phyloP scores from a whole-genome alignment of 2,797 vertebrate genomes.

The Siniperca undulata region DNA sequence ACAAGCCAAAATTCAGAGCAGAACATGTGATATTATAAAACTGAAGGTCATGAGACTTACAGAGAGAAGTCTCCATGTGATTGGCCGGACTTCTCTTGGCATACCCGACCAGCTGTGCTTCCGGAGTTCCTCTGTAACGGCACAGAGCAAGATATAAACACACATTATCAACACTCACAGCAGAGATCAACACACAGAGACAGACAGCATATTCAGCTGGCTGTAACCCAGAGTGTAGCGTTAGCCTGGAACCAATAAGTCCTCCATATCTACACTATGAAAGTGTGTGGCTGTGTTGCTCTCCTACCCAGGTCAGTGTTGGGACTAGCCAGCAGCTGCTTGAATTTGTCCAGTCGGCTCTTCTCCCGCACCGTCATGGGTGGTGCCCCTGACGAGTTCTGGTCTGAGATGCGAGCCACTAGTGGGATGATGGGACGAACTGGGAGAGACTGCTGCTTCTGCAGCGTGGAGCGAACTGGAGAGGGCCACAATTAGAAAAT shows the following conservation, averaged over 20 bases:
- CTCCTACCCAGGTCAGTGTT: conserved; percentile 95
- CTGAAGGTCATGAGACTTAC: conserved; percentile 83
- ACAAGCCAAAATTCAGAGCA: not conserved
- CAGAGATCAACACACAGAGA: not conserved
- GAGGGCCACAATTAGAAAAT: not conserved
- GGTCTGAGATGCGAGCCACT: conserved; percentile 97
- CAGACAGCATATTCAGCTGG: not conserved
- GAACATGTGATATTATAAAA: not conserved
- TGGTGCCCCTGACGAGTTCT: conserved; percentile 96
- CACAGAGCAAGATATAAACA: conserved; percentile 7
- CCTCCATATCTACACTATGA: not conserved
- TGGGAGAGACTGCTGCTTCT: conserved; percentile 95
- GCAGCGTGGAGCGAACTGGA: conserved; percentile 86
- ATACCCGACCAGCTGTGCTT: conserved; percentile 99
- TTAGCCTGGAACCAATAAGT: not conserved
- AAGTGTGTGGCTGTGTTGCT: not conserved
- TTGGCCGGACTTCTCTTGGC: conserved; percentile 94
- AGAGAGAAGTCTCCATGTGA: conserved; percentile 98
- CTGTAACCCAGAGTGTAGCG: not conserved
- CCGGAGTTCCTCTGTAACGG: conserved; percentile 92
- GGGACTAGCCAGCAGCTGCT: conserved; percentile 92
- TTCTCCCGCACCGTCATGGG: conserved; percentile 97
- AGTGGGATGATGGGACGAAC: conserved; percentile 94
- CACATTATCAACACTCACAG: not conserved
- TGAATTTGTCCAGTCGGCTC: conserved; percentile 95